Percentiles rank a stretch among this genome's conserved stretches.
phyloP scores from a whole-genome alignment of 2,888 invertebrate species.

The Athrips mouffetella region DNA sequence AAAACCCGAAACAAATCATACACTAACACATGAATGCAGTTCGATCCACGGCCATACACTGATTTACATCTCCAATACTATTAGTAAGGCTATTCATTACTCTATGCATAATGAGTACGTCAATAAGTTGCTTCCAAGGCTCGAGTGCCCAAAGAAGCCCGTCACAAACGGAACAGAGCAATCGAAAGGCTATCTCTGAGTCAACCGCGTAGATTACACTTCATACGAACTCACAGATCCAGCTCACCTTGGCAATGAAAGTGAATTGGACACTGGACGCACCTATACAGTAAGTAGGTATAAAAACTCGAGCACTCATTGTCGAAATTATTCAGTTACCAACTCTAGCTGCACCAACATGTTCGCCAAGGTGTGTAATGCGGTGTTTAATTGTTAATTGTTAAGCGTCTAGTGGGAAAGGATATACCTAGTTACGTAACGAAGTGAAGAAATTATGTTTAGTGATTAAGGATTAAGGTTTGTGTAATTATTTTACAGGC shows the following conservation, averaged over 20 bases:
- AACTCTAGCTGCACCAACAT: conserved; percentile 70
- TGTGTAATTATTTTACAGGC: conserved; percentile 50
- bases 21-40: too few species aligned
- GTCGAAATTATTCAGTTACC: conserved; percentile 73
- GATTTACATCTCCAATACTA: background rate
- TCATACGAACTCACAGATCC: conserved; percentile 34
- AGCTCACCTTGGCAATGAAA: conserved; percentile 75
- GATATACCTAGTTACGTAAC: background rate
- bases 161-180: conserved; percentile 60
- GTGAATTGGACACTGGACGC: conserved; percentile 57
- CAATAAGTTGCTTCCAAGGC: conserved; percentile 48
- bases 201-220: conserved; percentile 53
- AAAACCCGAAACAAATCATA: too few species aligned
- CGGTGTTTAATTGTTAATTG: conserved; percentile 2
- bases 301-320: conserved; percentile 69
- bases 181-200: conserved; percentile 73
- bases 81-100: background rate
- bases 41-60: too few species aligned
- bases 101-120: conserved; percentile 18
- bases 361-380: conserved; percentile 70
- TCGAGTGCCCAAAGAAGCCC: conserved; percentile 38
- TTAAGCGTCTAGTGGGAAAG: background rate
- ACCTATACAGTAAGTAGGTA: conserved; percentile 57
- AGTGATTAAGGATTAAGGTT: background rate
- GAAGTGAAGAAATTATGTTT: background rate